phyloP scores from a whole-genome alignment of 2,113 vertebrate genomes.

The Heteronetta atricapilla region DNA sequence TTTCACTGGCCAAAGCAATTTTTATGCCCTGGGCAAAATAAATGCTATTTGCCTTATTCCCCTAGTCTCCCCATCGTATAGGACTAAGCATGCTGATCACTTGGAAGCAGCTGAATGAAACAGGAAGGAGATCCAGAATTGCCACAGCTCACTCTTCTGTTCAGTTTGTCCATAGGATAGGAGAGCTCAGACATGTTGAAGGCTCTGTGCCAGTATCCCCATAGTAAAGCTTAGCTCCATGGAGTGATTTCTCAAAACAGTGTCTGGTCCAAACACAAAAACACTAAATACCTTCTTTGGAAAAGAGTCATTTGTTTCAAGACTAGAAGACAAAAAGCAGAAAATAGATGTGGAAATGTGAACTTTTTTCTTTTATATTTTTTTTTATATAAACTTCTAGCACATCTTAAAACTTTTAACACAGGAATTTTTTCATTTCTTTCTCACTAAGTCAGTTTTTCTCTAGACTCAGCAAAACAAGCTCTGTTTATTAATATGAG shows the following conservation, averaged over 20 bases:
- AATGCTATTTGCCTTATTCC: neutral
- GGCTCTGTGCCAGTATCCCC: neutral
- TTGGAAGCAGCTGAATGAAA: neutral
- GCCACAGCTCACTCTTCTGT: accelerated
- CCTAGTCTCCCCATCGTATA: neutral
- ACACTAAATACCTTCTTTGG: neutral
- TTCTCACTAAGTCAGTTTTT: constrained; percentile 42
- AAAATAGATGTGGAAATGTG: neutral
- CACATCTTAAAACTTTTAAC: neutral
- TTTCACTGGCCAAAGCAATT: neutral
- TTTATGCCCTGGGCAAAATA: neutral
- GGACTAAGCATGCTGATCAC: neutral
- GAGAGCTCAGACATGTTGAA: neutral
- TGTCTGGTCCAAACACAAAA: neutral
- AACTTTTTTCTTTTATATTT: neutral
- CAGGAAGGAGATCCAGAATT: neutral
- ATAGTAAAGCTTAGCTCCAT: neutral
- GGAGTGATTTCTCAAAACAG: neutral
- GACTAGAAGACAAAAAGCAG: neutral
- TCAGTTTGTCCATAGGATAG: neutral
- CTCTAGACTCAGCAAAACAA: constrained; percentile 57
- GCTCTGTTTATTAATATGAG: constrained; percentile 38
- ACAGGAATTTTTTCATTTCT: constrained; percentile 36
- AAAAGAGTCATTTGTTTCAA: neutral
- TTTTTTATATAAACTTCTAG: neutral